phyloP scores from a whole-genome alignment of 2,888 invertebrate species.

The Polydrusus tereticollis region DNA sequence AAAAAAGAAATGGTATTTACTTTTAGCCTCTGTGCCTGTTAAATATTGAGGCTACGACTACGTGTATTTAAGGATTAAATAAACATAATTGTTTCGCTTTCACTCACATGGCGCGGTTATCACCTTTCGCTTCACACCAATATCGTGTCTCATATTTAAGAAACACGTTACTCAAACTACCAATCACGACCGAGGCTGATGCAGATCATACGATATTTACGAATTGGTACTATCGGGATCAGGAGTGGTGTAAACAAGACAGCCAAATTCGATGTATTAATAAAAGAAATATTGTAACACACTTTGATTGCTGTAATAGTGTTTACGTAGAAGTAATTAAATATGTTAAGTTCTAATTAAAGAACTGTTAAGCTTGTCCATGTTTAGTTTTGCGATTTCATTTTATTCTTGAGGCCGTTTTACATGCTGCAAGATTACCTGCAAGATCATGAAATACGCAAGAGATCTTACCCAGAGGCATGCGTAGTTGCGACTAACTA shows the following conservation, averaged over 20 bases:
- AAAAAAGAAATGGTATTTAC: not conserved
- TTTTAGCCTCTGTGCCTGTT: not conserved
- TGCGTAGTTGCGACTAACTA: no score
- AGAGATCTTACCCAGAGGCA: no score
- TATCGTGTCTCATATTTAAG: not conserved
- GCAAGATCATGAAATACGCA: no score
- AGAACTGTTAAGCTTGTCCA: no score
- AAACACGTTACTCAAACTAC: not conserved
- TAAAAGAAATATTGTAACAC: no score
- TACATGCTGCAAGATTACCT: no score
- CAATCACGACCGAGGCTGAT: slow-evolving; percentile 7
- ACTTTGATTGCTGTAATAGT: no score
- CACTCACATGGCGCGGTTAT: slow-evolving; percentile 25
- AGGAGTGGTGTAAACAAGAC: not conserved
- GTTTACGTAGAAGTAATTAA: no score
- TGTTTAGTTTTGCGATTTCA: no score
- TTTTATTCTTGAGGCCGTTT: no score
- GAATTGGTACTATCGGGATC: not conserved
- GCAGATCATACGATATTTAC: slow-evolving; percentile 4
- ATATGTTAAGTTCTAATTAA: no score
- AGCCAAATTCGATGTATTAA: not conserved
- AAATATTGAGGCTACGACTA: not conserved
- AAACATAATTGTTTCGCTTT: slow-evolving; percentile 12
- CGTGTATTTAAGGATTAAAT: not conserved
- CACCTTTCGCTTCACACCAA: slow-evolving; percentile 21